Evolutionary conservation across 2,888 invertebrate genomes (phyloP), one percentile per base, ranked within the genome.

Genomic region (Ormyrus labotus): DNA sequence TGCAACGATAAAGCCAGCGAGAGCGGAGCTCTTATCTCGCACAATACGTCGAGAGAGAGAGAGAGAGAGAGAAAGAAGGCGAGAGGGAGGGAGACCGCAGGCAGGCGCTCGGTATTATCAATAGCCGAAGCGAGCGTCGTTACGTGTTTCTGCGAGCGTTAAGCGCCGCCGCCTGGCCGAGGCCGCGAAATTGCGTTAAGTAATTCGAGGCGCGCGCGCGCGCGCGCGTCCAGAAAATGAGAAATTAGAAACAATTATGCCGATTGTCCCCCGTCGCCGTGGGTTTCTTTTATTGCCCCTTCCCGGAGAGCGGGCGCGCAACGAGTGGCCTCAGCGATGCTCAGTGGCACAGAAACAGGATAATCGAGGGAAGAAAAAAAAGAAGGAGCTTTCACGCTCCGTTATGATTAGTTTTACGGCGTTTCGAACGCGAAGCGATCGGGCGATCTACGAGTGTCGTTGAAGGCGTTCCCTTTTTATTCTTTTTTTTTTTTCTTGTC

Each of bases 11-110:
- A 61, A 80, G 73, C 82, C 81, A 85, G 34, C 34, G 34, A 85
- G 84, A 82, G 79, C 67, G 81, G 61, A 65, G 76, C 34, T 45
- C 80, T 83, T 86, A 84, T 84, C 84, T 79, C 50, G 58, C 50
- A 70, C 64, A 68, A 73, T 73, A 60, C 53, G 61, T 3, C 60
- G 55, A 67, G 78, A 61, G 64, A 47, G 34, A 2, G 34, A 34
- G 34, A 34, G 34, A 34, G 34, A 34, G 34, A 34, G 34, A 34
- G 34, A 34, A 4, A 34, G 34, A 34, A 13, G 13, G 13, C 13
- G 55, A 67, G 78, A 61, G 57, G 19, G 19, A 19, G 19, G 19
- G 34, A 34, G 50, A n/a, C 13, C 48, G 45, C 63, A 1, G 19
- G 19, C 51, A 19, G 47, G 9, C 70, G n/a, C 55, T 7, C 13